phyloP scores from a whole-genome alignment of 2,888 invertebrate species.

The Gandaritis pyraliata region DNA sequence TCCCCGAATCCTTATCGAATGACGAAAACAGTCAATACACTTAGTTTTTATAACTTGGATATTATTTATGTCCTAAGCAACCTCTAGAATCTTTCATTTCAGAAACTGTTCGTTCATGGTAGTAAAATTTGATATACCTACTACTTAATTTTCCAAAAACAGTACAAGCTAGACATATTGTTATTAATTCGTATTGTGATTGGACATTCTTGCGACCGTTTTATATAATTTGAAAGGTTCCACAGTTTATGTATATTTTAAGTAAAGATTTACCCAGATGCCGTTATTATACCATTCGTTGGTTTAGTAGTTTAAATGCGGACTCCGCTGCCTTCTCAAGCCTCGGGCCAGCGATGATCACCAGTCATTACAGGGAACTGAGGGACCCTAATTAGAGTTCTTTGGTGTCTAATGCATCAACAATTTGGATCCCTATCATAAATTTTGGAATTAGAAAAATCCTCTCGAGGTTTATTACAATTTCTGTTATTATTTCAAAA shows the following conservation, averaged over 20 bases:
- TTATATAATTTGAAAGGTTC: too few relatives aligned
- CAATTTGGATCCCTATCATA: conserved; percentile 40
- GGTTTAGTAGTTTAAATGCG: conserved; percentile 35
- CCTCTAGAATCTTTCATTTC: conserved; percentile 1
- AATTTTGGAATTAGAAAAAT: conserved; percentile 24
- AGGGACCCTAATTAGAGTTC: conserved; percentile 57
- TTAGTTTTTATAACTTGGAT: conserved; percentile 26
- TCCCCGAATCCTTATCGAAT: conserved; percentile 42
- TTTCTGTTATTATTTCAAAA: conserved; percentile 8
- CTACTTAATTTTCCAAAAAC: background rate
- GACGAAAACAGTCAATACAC: conserved; percentile 36
- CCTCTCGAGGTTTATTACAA: conserved; percentile 17
- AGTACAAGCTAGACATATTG: background rate
- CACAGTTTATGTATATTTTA: conserved; percentile 11
- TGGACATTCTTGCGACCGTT: too few relatives aligned
- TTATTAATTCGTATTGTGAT: too few relatives aligned
- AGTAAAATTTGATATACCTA: background rate
- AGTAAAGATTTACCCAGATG: conserved; percentile 42
- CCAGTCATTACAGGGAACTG: conserved; percentile 49
- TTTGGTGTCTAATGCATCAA: conserved; percentile 48
- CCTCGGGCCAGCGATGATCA: conserved; percentile 51
- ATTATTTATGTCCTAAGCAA: conserved; percentile 16
- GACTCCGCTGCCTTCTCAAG: conserved; percentile 30
- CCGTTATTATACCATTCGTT: conserved; percentile 42
- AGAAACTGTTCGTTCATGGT: conserved; percentile 8